phyloP scores from a whole-genome alignment of 1,140 invertebrate species.

The Eriocheir sinensis region DNA sequence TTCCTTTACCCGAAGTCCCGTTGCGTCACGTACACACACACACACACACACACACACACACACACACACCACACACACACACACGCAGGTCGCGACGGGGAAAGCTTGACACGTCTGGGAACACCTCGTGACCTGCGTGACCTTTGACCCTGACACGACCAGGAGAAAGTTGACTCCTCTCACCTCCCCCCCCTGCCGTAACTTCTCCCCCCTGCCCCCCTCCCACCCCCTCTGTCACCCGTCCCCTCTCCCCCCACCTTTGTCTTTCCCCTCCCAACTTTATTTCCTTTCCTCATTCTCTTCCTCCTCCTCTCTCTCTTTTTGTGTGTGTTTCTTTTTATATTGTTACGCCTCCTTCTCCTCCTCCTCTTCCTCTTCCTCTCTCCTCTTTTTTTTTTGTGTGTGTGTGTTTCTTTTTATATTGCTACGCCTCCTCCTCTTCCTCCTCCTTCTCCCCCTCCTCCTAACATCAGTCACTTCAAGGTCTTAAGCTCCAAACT shows the following conservation, averaged over 20 bases:
- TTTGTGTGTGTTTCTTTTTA: background rate
- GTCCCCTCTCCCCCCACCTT: background rate
- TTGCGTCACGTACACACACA: background rate
- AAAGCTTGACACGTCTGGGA: background rate
- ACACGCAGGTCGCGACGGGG: background rate
- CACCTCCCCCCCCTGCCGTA: background rate
- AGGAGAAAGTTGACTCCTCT: background rate
- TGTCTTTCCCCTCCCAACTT: no score
- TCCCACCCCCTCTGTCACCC: background rate
- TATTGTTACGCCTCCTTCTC: background rate
- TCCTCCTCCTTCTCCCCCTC: background rate
- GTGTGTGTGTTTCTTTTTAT: no score
- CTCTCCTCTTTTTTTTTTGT: background rate
- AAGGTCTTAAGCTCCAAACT: no score
- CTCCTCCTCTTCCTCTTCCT: background rate
- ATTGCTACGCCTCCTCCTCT: no score
- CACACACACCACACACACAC: background rate
- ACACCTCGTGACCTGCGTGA: background rate
- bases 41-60: slow-evolving; percentile 12
- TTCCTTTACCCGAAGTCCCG: background rate
- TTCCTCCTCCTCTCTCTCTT: background rate
- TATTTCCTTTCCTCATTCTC: background rate
- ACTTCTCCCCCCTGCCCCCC: background rate
- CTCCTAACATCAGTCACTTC: background rate
- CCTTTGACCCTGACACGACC: background rate